Evolutionary conservation across 2,113 vertebrate genomes (phyloP), one percentile per base, ranked within the genome.

Genomic region (Tachysurus vachellii): DNA sequence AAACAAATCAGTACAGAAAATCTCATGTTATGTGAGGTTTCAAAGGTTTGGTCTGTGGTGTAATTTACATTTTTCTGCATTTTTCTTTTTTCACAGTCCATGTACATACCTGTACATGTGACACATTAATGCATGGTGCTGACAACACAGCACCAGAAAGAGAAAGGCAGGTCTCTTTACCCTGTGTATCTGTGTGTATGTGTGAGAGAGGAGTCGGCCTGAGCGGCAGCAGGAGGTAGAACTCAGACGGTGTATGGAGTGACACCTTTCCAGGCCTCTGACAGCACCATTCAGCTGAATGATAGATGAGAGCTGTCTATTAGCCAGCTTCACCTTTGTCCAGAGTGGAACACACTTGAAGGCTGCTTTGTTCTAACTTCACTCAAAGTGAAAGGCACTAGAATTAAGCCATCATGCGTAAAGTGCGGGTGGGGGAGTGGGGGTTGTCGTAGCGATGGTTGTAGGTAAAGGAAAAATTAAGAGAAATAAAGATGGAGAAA

Each of bases 271-370:
- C 91, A 92, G 92, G 92, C 76, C 89, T 86, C 91, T 95, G 94
- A 95, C 95, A 95, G 93, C 88, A 93, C 92, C 91, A 93, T 92
- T 89, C 91, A 94, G 93, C 91, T 88, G 92, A 92, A 94, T 96
- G 95, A 95, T 95, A 94, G 94, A 96, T 95, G 95, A 94, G 94
- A 91, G 94, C 92, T 95, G 95, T 96, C 94, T 95, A 94, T 95
- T 96, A 96, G 95, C 92, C 85, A 90, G 88, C 92, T 92, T 94
- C 94, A 95, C 94, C 94, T 94, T 93, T 95, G 94, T 95, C 94
- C 94, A 92, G 87, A 87, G 90, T 93, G 92, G 92, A 95, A 93
- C 93, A 91, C 93, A 93, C 93, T 94, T 94, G 95, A 95, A 92
- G 94, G 93, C 93, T 91, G 92, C 93, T 93, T 93, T 89, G 88